A percentile compares a stretch with the other conserved stretches of the same genome.
These are phyloP conservation scores for Aeoliscus strigatus DNA, from an alignment of 2,797 vertebrate species.

Conservation along the genomic window DNA sequence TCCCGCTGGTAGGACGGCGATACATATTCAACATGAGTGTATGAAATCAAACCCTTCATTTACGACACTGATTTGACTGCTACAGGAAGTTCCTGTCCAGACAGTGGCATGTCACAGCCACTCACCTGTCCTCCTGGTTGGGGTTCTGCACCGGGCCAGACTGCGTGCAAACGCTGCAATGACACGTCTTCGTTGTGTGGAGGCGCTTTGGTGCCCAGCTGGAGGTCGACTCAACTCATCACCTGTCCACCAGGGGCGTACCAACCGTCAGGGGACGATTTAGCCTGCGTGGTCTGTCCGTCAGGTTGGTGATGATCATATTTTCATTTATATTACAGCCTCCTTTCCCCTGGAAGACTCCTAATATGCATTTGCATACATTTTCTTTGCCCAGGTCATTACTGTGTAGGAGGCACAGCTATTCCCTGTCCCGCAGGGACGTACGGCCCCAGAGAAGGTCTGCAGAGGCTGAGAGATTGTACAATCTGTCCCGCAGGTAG, in stretches of 20 bases:
- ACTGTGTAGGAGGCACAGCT: slow-evolving; percentile 67
- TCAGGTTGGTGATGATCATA: slow-evolving; percentile 55
- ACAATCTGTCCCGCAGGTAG: slow-evolving; percentile 78
- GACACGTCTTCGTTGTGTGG: slow-evolving; percentile 51
- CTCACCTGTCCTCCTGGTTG: slow-evolving; percentile 65
- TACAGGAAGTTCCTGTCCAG: slow-evolving; percentile 76
- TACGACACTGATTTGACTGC: slow-evolving; percentile 5
- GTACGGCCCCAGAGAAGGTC: slow-evolving; percentile 71
- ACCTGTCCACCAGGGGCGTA: slow-evolving; percentile 71
- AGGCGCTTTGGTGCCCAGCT: slow-evolving; percentile 33
- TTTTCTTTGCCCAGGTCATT: slow-evolving; percentile 69
- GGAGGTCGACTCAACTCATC: slow-evolving; percentile 54
- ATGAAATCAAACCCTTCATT: background rate
- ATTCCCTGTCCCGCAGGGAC: slow-evolving; percentile 75
- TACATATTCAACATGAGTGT: background rate
- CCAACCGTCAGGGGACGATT: slow-evolving; percentile 50
- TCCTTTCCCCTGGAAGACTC: background rate
- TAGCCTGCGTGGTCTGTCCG: slow-evolving; percentile 65
- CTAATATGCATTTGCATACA: background rate
- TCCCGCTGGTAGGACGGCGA: slow-evolving; percentile 71
- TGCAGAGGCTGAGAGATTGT: slow-evolving; percentile 66
- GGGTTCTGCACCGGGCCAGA: slow-evolving; percentile 62
- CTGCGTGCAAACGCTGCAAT: slow-evolving; percentile 66
- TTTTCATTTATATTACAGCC: background rate
- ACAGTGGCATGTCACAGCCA: slow-evolving; percentile 63